Base-by-base conservation (phyloP, 1,140 invertebrate species). In the Heliconius eleuchia region DNA sequence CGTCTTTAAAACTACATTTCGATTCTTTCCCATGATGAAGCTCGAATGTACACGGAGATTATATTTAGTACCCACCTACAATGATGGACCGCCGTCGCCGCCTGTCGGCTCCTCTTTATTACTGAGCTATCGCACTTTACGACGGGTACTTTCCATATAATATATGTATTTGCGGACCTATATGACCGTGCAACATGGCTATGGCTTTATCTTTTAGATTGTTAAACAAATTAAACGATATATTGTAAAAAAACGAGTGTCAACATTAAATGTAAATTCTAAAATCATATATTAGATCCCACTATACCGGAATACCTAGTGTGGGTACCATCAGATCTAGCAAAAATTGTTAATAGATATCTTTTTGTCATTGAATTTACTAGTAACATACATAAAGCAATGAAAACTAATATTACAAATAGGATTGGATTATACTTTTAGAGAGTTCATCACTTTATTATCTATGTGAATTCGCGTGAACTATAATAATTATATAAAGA, bases 21-120 rank as follows among this genome's bases (percentile, higher is more conserved):
- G 76, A 77, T 79, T 81, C 77, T 66, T 66, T 83, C 74, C 30
- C 71, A 46, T 74, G 81, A 82, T 82, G 39, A 71, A 55, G 42
- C 60, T 23, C 23, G 27, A 27, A 55, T 46, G 23, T 73, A 71
- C 57, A 70, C 34, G 42, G 72, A 80, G 50, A 74, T 79, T 81
- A 81, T 73, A 76, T 81, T 81, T 81, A 81, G 77, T 60, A 78
- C 52, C 46, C 34, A 76, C 79, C 52, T 83, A 80, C 77, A 60
- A 37, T 81, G 77, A 83, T 74, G 79, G 60, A 79, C 79, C 27
- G 77, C 79, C 76, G 74, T 77, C 78, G 78, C 74, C 71, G 75
- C 57, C 52, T 52, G 34, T 27, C n/a, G 70, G 52, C 46, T 77
- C 50, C 23, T 77, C 71, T 27, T 71, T 71, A 71, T 71, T 57